Evolutionary conservation across 2,888 invertebrate genomes (phyloP), one percentile per base, ranked within the genome.

Genomic region (Lamproptera curius): DNA sequence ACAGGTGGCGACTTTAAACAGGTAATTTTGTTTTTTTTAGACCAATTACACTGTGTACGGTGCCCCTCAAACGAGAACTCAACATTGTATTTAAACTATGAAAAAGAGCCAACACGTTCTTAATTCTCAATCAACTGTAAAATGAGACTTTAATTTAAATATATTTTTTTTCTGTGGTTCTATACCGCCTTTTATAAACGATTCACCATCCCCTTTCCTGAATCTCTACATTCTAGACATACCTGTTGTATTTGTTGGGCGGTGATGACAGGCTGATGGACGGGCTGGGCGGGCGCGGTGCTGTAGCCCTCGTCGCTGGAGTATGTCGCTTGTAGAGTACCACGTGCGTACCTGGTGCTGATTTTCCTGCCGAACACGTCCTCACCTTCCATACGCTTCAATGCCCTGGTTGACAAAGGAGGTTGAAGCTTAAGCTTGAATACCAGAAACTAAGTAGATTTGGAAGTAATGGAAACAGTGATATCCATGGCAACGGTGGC

Each of bases 301-400:
- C 83, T 79, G 59, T 88, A 88, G 0, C 87, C 88, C 62, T 88
- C 88, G 50, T 88, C 88, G 47, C 88, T 88, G 1, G 88, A 88
- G 53, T 88, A 88, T 28, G 78, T 68, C 47, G 87, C 82, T 64
- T 51, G 61, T 43, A 63, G 50, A 26, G 70, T 58, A 48, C 62
- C 63, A 39, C 77, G 71, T 17, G 79, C 73, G 57, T 73, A 83
- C 16, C 86, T 68, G 9, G 84, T 87, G 59, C 76, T 75, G 48
- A 87, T 94, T 82, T 93, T 94, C 53, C 91, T 90, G 10, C 95
- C 95, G 79, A 91, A 94, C 42, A 95, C 94, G 83, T 93, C 92
- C 73, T 94, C 94, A 51, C 94, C 94, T 66, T 95, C 93, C 91
- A 96, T 94, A 67, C 95, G 92, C 74, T 94, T 94, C 67, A 93